Conservation (phyloP, 2,888 invertebrate genomes). For the Polyommatus icarus region DNA sequence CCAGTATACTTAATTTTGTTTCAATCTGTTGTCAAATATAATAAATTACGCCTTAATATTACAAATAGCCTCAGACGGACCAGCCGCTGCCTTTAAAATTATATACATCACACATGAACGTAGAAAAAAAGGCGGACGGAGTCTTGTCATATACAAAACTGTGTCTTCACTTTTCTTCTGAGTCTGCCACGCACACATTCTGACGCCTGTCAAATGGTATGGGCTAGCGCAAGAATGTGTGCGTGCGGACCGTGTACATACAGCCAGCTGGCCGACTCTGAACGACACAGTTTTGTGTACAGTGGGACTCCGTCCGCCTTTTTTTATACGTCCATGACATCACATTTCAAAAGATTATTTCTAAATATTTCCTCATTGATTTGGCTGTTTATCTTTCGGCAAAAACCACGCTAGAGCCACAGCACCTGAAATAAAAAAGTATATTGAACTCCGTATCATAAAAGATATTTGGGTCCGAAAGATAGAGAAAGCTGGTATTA, state of each 20-base stretch:
- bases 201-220: too few relatives aligned
- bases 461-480: background rate
- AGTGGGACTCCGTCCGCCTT: too few relatives aligned
- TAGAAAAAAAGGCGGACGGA: too few relatives aligned
- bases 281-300: too few relatives aligned
- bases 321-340: too few relatives aligned
- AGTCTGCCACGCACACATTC: too few relatives aligned
- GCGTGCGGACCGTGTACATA: too few relatives aligned
- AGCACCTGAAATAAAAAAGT: slow-evolving; percentile 54
- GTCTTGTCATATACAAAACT: too few relatives aligned
- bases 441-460: background rate
- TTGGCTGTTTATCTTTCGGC: slow-evolving; percentile 58
- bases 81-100: slow-evolving; percentile 4
- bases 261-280: too few relatives aligned
- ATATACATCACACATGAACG: background rate
- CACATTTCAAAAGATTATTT: background rate
- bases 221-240: too few relatives aligned
- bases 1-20: background rate
- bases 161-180: too few relatives aligned
- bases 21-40: background rate
- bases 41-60: background rate
- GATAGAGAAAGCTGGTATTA: background rate
- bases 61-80: background rate
- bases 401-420: slow-evolving; percentile 63
- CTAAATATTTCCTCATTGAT: slow-evolving; percentile 42